Base-by-base conservation (phyloP, 1,140 invertebrate genomes). In the Bursaphelenchus mucronatus region DNA sequence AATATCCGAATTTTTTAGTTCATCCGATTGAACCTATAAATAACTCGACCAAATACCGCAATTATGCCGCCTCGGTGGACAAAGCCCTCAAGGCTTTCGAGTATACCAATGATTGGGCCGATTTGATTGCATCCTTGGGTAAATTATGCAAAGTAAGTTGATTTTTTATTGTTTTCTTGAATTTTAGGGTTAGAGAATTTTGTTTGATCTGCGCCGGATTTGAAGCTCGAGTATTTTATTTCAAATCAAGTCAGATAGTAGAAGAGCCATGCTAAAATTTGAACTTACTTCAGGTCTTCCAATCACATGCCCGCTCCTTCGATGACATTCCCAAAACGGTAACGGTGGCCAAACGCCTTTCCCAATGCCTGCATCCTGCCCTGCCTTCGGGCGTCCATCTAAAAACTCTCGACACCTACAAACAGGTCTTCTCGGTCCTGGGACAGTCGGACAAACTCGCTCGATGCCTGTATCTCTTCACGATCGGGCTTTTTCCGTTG, bases 331-430 rank as follows among this genome's bases (percentile, higher is more conserved):
- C 92, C 41, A 86, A 91, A 70, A 85, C 90, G 69, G 89, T 94
- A 64, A 90, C 91, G 75, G 90, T 96, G 74, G 90, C 90, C 47
- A 95, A 95, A 85, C 85, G 92, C 71, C 83, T 95, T 64, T 90
- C 92, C 57, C 92, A 95, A 86, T 96, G 92, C 83, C 89, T 96
- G 85, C 92, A 96, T 85, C 92, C 92, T 51, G 89, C 89, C 43
- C 83, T 96, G 62, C 92, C 92, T 47, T n/a, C 13, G 76, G 77
- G 90, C 63, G 92, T 95, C 21, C 92, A 96, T 84, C 82, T 94
- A 40, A 94, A 94, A 83, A 90, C 91, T 21, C 82, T 95, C 44
- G 92, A 95, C 83, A 92, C 90, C 0, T 96, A 94, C 82, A 90
- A 92, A 75, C 88, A 92, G 66, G 91, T 94, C 77, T 94, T 95